These are phyloP conservation scores for Osmoderma eremita DNA, from an alignment of 2,888 invertebrate genomes.

Conservation along the genomic window DNA sequence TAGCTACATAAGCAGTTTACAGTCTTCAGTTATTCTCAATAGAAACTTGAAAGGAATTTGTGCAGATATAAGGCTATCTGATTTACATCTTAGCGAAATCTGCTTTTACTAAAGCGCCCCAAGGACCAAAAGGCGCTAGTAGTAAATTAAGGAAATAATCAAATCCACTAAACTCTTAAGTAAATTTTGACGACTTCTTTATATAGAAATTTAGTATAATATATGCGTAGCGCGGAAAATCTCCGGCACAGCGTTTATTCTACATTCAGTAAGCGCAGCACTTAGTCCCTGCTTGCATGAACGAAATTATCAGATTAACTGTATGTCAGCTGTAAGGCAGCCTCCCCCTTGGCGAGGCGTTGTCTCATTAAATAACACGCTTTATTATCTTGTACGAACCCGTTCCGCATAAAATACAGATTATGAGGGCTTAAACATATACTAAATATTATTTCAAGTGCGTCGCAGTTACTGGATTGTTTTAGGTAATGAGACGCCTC, in stretches of 20 bases:
- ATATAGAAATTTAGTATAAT: slow-evolving; percentile 5
- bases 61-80: no score
- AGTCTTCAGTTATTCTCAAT: no score
- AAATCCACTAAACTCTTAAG: not conserved
- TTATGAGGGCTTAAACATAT: slow-evolving; percentile 28
- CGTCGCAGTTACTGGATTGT: not conserved
- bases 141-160: slow-evolving; percentile 10
- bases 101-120: no score
- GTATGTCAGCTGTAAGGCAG: slow-evolving; percentile 14
- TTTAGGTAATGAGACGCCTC: not conserved
- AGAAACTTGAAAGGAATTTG: no score
- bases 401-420: slow-evolving; percentile 25
- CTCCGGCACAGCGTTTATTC: slow-evolving; percentile 10
- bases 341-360: not conserved
- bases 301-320: slow-evolving; percentile 30
- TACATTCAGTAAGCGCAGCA: slow-evolving; percentile 10
- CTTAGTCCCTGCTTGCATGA: slow-evolving; percentile 10
- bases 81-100: no score
- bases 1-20: no score
- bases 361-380: slow-evolving; percentile 22
- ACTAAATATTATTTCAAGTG: slow-evolving; percentile 30
- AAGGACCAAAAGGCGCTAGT: not conserved
- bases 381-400: slow-evolving; percentile 19
- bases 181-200: slow-evolving; percentile 1
- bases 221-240: slow-evolving; percentile 11